Percentiles rank a stretch among this genome's conserved stretches.
Evolutionary conservation across 2,888 invertebrate species (phyloP).

Genomic region (Halocaridina rubra): DNA sequence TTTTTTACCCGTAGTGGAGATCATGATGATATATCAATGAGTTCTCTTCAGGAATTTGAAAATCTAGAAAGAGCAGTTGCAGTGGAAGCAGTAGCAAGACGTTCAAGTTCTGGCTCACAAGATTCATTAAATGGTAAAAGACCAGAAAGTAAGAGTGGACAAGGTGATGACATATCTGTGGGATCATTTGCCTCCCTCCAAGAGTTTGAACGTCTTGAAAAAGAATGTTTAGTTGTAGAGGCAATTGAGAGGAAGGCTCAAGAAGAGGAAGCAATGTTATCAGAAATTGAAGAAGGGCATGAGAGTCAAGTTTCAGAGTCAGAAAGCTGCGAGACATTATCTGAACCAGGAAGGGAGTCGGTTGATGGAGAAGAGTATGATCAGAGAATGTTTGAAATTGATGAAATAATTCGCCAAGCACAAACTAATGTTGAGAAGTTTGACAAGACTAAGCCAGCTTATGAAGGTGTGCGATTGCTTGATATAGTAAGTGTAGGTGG

Average conservation of each 20-base stretch:
- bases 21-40: conserved; percentile 91
- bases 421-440: conserved; percentile 77
- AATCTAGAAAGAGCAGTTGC: conserved; percentile 86
- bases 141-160: conserved; percentile 69
- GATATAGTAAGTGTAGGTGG: conserved; percentile 57
- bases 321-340: conserved; percentile 75
- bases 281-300: conserved; percentile 70
- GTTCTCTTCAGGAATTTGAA: conserved; percentile 94
- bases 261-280: conserved; percentile 84
- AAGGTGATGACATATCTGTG: conserved; percentile 86
- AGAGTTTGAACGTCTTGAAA: conserved; percentile 92
- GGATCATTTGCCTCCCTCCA: conserved; percentile 78
- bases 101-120: conserved; percentile 73
- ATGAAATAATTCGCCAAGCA: conserved; percentile 77
- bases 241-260: conserved; percentile 84
- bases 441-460: conserved; percentile 65
- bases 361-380: conserved; percentile 72
- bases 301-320: conserved; percentile 72
- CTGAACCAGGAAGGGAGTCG: conserved; percentile 70
- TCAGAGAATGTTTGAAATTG: conserved; percentile 77
- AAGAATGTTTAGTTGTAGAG: conserved; percentile 86
- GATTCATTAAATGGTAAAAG: conserved; percentile 80
- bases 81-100: conserved; percentile 65
- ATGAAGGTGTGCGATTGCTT: conserved; percentile 48
- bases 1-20: conserved; percentile 86